A percentile compares a stretch with the other conserved stretches of the same genome.
These are phyloP conservation scores for Paragorgia papillata DNA, from an alignment of 92 coral and sea anemone species.

Conservation along the genomic window DNA sequence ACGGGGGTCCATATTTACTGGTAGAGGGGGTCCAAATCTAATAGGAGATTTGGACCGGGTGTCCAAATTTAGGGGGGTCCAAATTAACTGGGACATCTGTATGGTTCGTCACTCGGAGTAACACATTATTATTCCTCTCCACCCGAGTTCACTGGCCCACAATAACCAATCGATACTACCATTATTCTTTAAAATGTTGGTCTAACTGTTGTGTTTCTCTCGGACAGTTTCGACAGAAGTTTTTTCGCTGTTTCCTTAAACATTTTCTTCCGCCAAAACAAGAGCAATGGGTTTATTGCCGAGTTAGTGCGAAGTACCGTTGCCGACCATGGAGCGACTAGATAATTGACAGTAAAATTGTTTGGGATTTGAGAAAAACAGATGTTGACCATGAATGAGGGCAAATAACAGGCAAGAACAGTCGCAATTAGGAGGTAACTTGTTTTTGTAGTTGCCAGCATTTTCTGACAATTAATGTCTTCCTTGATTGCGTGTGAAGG, in stretches of 20 bases:
- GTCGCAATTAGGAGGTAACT: conserved; percentile 12
- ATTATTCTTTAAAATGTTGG: too few species aligned
- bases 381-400: not conserved
- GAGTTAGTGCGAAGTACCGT: conserved; percentile 5
- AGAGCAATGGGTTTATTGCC: not conserved
- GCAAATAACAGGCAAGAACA: not conserved
- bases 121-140: too few species aligned
- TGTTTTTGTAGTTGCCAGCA: not conserved
- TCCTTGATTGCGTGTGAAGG: not conserved
- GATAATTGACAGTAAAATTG: not conserved
- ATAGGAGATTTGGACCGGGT: too few species aligned
- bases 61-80: too few species aligned
- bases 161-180: too few species aligned
- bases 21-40: too few species aligned
- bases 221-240: not conserved
- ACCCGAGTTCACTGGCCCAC: too few species aligned
- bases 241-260: conserved; percentile 12
- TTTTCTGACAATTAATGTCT: not conserved
- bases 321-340: not conserved
- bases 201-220: too few species aligned
- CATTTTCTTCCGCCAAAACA: conserved; percentile 22
- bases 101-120: too few species aligned
- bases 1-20: too few species aligned
- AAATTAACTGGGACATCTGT: too few species aligned
- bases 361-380: not conserved